Conservation (phyloP, 2,888 invertebrate species). For the Campopleginae sp. region DNA sequence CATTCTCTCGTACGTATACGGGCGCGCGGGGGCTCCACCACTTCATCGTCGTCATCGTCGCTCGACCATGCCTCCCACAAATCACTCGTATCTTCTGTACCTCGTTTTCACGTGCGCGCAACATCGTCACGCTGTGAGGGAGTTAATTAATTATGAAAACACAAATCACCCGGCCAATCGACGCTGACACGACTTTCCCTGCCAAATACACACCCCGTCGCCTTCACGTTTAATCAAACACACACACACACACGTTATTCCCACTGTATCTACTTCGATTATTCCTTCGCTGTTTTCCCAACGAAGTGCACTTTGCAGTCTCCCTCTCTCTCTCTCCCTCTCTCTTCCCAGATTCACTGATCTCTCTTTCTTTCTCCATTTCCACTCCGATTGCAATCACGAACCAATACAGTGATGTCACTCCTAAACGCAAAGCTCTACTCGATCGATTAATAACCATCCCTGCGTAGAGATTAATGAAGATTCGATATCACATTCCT, state of each 20-base stretch:
- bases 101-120: slow-evolving; percentile 40
- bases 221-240: slow-evolving; percentile 41
- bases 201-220: slow-evolving; percentile 55
- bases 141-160: slow-evolving; percentile 70
- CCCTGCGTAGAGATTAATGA: slow-evolving; percentile 55
- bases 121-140: slow-evolving; percentile 50
- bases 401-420: slow-evolving; percentile 12
- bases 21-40: slow-evolving; percentile 37
- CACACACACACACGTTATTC: slow-evolving; percentile 11
- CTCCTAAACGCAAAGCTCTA: slow-evolving; percentile 44
- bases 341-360: neutral
- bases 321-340: slow-evolving; percentile 10
- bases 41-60: slow-evolving; percentile 44
- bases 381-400: neutral
- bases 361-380: neutral
- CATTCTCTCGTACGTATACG: slow-evolving; percentile 58
- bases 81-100: slow-evolving; percentile 47
- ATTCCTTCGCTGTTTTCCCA: slow-evolving; percentile 49
- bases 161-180: slow-evolving; percentile 64
- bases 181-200: slow-evolving; percentile 37
- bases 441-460: slow-evolving; percentile 56
- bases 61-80: slow-evolving; percentile 42
- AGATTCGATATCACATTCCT: slow-evolving; percentile 58
- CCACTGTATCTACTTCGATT: slow-evolving; percentile 18
- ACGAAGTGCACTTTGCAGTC: slow-evolving; percentile 24